Evolutionary conservation across 2,797 vertebrate species (phyloP).

Genomic region (Cirrhinus mrigala): DNA sequence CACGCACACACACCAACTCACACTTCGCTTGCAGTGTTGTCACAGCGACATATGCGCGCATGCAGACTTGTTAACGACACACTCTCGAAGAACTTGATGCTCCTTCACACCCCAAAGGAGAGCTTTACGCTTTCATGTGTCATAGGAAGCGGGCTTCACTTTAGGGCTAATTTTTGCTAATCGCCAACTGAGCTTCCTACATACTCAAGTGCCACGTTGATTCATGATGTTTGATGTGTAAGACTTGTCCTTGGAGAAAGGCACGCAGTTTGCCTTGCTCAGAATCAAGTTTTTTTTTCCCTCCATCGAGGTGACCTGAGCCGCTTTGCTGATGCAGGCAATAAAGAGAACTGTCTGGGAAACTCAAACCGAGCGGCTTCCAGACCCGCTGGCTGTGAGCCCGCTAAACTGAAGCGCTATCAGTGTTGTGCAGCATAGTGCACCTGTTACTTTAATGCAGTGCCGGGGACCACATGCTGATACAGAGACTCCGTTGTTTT

Average conservation of each 20-base stretch:
- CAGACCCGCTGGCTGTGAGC: conserved; percentile 16
- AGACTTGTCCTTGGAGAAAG: conserved; percentile 39
- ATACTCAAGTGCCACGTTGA: conserved; percentile 6
- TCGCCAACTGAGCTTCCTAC: conserved; percentile 21
- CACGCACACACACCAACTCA: conserved; percentile 11
- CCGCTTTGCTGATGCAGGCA: conserved; percentile 50
- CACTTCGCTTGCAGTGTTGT: conserved; percentile 25
- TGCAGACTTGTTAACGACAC: conserved; percentile 66
- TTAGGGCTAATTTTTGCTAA: conserved; percentile 37
- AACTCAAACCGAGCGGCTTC: conserved; percentile 33
- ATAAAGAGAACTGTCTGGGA: conserved; percentile 50
- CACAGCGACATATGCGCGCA: conserved; percentile 35
- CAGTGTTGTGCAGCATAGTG: conserved; percentile 24
- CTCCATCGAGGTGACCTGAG: conserved; percentile 16
- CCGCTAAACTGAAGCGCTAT: conserved; percentile 20
- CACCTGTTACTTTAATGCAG: conserved; percentile 31
- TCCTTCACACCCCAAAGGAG: conserved; percentile 39
- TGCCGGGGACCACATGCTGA: conserved; percentile 15
- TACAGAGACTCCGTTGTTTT: conserved; percentile 25
- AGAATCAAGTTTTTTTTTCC: conserved; percentile 1
- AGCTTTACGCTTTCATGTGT: conserved; percentile 36
- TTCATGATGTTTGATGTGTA: conserved; percentile 38
- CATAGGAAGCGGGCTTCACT: background rate
- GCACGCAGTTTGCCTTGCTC: conserved; percentile 12
- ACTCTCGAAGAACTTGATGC: conserved; percentile 55